Percentiles rank a stretch among this genome's conserved stretches.
phyloP scores from a whole-genome alignment of 2,113 vertebrate genomes.

The Aphyosemion australe region DNA sequence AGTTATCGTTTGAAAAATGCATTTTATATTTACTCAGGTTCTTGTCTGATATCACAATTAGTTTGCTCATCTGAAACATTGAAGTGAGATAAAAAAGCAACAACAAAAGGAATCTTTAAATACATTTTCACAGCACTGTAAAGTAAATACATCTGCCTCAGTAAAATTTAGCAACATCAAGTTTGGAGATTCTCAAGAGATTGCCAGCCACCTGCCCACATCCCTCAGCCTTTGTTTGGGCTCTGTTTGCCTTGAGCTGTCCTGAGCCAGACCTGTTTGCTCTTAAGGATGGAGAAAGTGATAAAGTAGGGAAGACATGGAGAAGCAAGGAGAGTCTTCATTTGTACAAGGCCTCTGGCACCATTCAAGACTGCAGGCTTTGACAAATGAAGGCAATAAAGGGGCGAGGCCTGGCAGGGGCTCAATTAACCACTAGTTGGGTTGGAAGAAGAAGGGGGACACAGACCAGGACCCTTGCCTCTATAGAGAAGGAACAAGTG shows the following conservation, averaged over 20 bases:
- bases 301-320: slow-evolving; percentile 63
- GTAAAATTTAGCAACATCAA: slow-evolving; percentile 24
- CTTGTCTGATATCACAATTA: no score
- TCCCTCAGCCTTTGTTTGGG: slow-evolving; percentile 47
- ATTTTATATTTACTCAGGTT: no score
- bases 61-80: no score
- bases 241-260: slow-evolving; percentile 61
- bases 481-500: slow-evolving; percentile 71
- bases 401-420: slow-evolving; percentile 74
- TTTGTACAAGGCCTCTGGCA: slow-evolving; percentile 79
- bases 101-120: no score
- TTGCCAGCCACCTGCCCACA: slow-evolving; percentile 49
- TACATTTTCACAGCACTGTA: no score
- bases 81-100: no score
- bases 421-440: slow-evolving; percentile 77
- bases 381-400: slow-evolving; percentile 81
- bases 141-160: no score
- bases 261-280: slow-evolving; percentile 65
- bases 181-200: slow-evolving; percentile 37
- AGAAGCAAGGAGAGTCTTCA: slow-evolving; percentile 71
- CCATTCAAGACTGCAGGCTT: slow-evolving; percentile 75
- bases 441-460: slow-evolving; percentile 57
- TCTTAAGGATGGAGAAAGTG: slow-evolving; percentile 52
- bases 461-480: slow-evolving; percentile 62
- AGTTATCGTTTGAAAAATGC: no score